These are phyloP conservation scores for Lucinisca nassula DNA, from an alignment of 2,888 invertebrate genomes.

Conservation along the genomic window DNA sequence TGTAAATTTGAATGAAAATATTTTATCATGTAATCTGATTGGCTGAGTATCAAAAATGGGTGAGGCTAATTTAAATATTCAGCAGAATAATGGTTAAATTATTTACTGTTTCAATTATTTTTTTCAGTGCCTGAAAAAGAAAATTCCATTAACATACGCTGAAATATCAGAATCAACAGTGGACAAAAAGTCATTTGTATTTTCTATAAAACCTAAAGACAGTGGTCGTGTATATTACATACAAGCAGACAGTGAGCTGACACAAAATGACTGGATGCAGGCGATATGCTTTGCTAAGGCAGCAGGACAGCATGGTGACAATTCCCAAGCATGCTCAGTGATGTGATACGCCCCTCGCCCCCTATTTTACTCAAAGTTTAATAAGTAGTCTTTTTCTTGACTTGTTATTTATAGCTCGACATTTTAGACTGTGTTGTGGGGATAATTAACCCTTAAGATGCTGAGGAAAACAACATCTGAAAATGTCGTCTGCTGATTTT, in stretches of 20 bases:
- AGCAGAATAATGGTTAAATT: no score
- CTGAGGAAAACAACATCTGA: no score
- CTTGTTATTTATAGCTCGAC: no score
- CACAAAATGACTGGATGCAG: constrained; percentile 87
- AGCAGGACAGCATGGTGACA: constrained; percentile 82
- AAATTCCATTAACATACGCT: constrained; percentile 84
- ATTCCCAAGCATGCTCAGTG: constrained; percentile 85
- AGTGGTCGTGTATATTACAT: constrained; percentile 86
- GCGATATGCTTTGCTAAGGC: constrained; percentile 88
- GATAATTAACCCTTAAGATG: no score
- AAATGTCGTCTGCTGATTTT: no score
- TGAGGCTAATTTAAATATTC: no score
- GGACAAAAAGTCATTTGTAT: constrained; percentile 86
- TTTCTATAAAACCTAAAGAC: constrained; percentile 85
- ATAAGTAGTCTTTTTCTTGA: no score
- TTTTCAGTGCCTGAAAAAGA: constrained; percentile 83
- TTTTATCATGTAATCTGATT: no score
- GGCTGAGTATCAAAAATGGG: no score
- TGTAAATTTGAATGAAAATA: no score
- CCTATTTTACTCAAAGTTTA: no score
- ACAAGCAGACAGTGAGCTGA: constrained; percentile 85
- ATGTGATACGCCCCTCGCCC: constrained; percentile 80
- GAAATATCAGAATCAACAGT: constrained; percentile 86
- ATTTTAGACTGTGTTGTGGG: no score
- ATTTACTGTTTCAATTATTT: constrained; percentile 39